Evolutionary conservation across 2,888 invertebrate species (phyloP).

Genomic region (Drosophila vallismaia): DNA sequence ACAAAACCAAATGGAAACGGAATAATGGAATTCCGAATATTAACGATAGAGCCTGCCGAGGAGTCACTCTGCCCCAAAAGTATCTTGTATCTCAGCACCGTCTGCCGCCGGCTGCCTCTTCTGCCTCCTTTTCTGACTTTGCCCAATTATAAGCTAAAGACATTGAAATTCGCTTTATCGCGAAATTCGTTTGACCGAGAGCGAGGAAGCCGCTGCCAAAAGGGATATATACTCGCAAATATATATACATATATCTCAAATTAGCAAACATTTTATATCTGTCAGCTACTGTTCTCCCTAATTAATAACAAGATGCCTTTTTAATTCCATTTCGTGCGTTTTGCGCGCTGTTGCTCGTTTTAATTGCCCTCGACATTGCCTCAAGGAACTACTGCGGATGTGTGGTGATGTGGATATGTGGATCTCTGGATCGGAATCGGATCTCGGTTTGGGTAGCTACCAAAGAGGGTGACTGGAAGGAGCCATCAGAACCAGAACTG

Average conservation of each 20-base stretch:
- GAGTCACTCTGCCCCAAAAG: conserved; percentile 39
- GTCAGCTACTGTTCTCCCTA: conserved; percentile 83
- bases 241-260: conserved; percentile 76
- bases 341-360: conserved; percentile 79
- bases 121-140: conserved; percentile 50
- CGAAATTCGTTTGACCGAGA: conserved; percentile 62
- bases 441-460: conserved; percentile 19
- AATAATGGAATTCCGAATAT: conserved; percentile 59
- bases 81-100: conserved; percentile 63
- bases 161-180: conserved; percentile 79
- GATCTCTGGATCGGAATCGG: not conserved
- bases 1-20: conserved; percentile 14
- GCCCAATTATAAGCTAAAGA: conserved; percentile 78
- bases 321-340: conserved; percentile 75
- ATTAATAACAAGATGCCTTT: conserved; percentile 83
- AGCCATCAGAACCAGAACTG: conserved; percentile 6
- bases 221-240: conserved; percentile 35
- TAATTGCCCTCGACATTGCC: conserved; percentile 67
- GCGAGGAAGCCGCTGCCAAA: conserved; percentile 54
- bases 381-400: conserved; percentile 23
- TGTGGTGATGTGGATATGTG: not conserved
- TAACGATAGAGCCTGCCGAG: conserved; percentile 71
- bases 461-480: conserved; percentile 15
- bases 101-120: conserved; percentile 25
- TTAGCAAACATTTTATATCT: conserved; percentile 83